Percentiles rank a stretch among this genome's conserved stretches.
Evolutionary conservation across 2,888 invertebrate species (phyloP).

Genomic region (Drosophila borealis): DNA sequence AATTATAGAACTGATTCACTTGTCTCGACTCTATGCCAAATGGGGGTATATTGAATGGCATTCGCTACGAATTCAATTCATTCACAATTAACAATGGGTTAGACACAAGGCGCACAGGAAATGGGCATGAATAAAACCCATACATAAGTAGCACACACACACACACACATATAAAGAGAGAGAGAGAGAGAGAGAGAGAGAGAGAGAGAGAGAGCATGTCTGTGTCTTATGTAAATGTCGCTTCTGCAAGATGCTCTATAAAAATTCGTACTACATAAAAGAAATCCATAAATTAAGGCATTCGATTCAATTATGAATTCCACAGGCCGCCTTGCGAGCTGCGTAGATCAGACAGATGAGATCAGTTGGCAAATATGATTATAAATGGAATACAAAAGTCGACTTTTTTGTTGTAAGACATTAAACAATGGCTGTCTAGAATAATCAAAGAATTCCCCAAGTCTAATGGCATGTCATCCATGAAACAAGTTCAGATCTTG

Average conservation of each 20-base stretch:
- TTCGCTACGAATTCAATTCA: constrained; percentile 48
- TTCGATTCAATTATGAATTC: constrained; percentile 51
- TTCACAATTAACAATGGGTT: constrained; percentile 57
- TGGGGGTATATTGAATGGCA: constrained; percentile 28
- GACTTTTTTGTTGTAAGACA: constrained; percentile 1
- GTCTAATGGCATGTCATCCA: neutral
- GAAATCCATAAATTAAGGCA: constrained; percentile 16
- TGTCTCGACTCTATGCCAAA: constrained; percentile 39
- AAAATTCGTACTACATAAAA: constrained; percentile 2
- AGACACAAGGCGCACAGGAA: constrained; percentile 54
- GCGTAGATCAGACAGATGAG: constrained; percentile 36
- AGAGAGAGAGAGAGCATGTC: neutral
- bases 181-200: no score
- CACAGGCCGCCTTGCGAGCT: neutral
- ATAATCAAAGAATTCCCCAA: neutral
- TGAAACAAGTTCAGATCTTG: neutral
- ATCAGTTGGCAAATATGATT: constrained; percentile 40
- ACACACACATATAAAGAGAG: neutral
- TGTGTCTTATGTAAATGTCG: constrained; percentile 27
- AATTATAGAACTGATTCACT: constrained; percentile 75
- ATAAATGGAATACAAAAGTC: constrained; percentile 11
- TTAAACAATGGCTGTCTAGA: neutral
- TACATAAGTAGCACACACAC: neutral
- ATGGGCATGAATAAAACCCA: constrained; percentile 32
- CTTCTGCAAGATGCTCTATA: neutral